Evolutionary conservation across 2,888 invertebrate species (phyloP).

Genomic region (Strigamia crassipes): DNA sequence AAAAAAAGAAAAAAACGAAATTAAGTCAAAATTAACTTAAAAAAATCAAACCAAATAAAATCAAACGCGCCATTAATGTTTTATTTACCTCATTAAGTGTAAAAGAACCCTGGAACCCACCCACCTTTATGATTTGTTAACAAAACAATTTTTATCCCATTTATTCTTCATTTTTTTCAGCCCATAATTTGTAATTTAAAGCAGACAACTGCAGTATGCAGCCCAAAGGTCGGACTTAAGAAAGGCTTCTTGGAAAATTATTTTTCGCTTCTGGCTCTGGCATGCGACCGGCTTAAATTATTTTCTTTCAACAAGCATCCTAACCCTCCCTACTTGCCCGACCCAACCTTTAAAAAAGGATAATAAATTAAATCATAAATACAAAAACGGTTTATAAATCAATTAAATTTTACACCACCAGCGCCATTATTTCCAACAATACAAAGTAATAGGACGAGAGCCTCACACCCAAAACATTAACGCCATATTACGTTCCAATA

Average conservation of each 20-base stretch:
- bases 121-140: not conserved
- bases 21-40: not conserved
- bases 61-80: not conserved
- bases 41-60: not conserved
- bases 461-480: not conserved
- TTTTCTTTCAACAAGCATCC: not conserved
- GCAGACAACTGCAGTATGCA: not conserved
- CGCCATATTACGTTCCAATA: constrained; percentile 5
- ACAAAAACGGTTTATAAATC: not conserved
- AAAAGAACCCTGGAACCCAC: not conserved
- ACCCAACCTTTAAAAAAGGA: not conserved
- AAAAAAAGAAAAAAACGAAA: not conserved
- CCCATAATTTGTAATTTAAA: not conserved
- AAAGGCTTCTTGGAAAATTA: constrained; percentile 23
- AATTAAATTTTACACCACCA: not conserved
- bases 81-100: not conserved
- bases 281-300: constrained; percentile 30
- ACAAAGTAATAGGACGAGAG: not conserved
- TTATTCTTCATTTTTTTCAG: not conserved
- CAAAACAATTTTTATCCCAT: not conserved
- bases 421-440: not conserved
- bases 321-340: not conserved
- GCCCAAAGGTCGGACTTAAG: constrained; percentile 7
- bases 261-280: constrained; percentile 29
- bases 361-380: not conserved